These are phyloP conservation scores for Engraulis encrasicolus DNA, from an alignment of 2,113 vertebrate species.

Conservation along the genomic window DNA sequence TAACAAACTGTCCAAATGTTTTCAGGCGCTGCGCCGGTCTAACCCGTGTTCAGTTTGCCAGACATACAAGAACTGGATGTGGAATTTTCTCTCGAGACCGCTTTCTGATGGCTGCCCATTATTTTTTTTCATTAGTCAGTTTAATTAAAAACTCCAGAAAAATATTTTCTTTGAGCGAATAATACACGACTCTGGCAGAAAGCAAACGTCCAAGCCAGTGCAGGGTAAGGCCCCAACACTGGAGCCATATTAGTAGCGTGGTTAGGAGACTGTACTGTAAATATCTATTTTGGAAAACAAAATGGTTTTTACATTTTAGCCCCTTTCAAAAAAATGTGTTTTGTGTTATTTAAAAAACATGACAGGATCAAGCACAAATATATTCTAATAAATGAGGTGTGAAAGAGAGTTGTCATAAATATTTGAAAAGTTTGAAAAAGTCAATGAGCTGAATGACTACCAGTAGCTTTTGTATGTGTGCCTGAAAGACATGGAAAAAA, in stretches of 20 bases:
- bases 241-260: not conserved
- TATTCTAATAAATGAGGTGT: not conserved
- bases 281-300: not conserved
- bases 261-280: not conserved
- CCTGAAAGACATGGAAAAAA: too few relatives aligned
- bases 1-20: not conserved
- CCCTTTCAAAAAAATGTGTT: not conserved
- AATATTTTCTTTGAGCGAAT: constrained; percentile 4
- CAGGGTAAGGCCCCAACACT: too few relatives aligned
- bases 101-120: not conserved
- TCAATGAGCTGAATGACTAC: not conserved
- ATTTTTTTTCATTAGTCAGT: not conserved
- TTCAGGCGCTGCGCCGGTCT: not conserved
- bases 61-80: not conserved
- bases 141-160: not conserved
- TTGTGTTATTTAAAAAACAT: not conserved
- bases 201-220: not conserved
- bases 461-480: not conserved
- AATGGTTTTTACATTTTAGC: not conserved
- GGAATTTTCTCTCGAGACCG: not conserved
- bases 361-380: not conserved
- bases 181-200: not conserved
- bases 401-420: not conserved
- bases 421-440: not conserved
- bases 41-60: not conserved